Conservation (phyloP, 2,113 vertebrate genomes). For the Donacobius atricapilla region DNA sequence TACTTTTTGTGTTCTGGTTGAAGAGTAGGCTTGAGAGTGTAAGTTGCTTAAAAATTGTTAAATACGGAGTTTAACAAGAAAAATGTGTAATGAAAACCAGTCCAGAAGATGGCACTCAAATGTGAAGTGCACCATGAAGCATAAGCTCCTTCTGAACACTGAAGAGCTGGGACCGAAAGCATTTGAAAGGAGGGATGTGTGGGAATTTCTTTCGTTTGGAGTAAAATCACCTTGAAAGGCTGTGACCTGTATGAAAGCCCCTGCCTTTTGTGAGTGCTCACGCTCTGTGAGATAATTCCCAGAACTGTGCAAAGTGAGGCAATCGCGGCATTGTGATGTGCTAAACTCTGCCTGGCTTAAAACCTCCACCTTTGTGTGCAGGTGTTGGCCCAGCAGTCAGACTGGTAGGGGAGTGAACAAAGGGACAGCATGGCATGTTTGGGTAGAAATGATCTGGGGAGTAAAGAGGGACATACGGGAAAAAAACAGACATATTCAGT, state of each 20-base stretch:
- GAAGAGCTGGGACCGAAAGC: not conserved
- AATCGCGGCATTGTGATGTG: fast-evolving
- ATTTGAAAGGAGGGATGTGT: not conserved
- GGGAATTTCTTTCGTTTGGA: not conserved
- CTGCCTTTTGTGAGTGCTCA: not conserved
- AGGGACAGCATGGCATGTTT: not conserved
- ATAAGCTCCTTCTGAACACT: not conserved
- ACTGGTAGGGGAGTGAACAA: not conserved
- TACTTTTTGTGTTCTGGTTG: not conserved
- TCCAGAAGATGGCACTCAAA: not conserved
- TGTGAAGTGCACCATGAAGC: not conserved
- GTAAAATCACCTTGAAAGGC: not conserved
- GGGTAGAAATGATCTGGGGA: not conserved
- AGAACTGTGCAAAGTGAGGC: not conserved
- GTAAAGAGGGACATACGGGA: not conserved
- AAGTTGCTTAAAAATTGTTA: not conserved
- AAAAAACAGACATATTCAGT: not conserved
- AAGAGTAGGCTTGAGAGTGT: not conserved
- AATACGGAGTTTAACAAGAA: not conserved
- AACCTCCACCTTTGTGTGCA: not conserved
- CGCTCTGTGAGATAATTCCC: not conserved
- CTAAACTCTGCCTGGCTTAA: not conserved
- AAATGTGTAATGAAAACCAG: not conserved
- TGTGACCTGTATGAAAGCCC: not conserved
- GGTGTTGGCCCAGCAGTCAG: not conserved